Percentiles rank a stretch among this genome's conserved stretches.
These are phyloP conservation scores for Ctena decussata DNA, from an alignment of 2,888 invertebrate genomes.

Conservation along the genomic window DNA sequence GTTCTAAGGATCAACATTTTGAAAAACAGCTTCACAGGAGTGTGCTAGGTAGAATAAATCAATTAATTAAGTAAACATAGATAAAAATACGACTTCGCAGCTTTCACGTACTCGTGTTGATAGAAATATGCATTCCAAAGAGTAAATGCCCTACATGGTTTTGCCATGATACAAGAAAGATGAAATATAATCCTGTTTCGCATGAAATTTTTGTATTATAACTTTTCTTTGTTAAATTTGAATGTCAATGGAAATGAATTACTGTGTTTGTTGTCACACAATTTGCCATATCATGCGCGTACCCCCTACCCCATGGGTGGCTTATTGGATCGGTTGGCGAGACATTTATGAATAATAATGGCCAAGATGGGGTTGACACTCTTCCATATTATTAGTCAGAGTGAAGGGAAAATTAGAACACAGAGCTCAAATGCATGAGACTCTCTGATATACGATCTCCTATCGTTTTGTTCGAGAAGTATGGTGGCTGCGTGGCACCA, in stretches of 20 bases:
- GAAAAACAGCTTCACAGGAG: too few species aligned
- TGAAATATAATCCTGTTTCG: neutral
- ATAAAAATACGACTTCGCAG: too few species aligned
- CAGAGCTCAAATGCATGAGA: constrained; percentile 50
- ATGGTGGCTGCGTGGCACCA: neutral
- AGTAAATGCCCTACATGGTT: too few species aligned
- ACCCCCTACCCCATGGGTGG: constrained; percentile 10
- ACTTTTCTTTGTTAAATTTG: neutral
- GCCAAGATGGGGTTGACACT: constrained; percentile 43
- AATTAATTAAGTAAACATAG: too few species aligned
- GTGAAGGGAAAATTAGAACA: constrained; percentile 66
- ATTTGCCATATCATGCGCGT: constrained; percentile 10
- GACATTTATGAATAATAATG: constrained; percentile 67
- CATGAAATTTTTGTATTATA: neutral
- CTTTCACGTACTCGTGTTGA: too few species aligned
- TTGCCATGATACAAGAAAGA: neutral
- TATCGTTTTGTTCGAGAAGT: neutral
- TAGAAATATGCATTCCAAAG: too few species aligned
- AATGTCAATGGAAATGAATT: neutral
- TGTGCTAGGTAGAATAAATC: too few species aligned
- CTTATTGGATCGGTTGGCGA: neutral
- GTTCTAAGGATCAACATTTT: too few species aligned
- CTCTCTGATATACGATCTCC: constrained; percentile 56
- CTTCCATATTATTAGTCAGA: constrained; percentile 66
- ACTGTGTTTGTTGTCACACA: neutral